phyloP scores from a whole-genome alignment of 2,797 vertebrate species.

The Carcharodon carcharias region DNA sequence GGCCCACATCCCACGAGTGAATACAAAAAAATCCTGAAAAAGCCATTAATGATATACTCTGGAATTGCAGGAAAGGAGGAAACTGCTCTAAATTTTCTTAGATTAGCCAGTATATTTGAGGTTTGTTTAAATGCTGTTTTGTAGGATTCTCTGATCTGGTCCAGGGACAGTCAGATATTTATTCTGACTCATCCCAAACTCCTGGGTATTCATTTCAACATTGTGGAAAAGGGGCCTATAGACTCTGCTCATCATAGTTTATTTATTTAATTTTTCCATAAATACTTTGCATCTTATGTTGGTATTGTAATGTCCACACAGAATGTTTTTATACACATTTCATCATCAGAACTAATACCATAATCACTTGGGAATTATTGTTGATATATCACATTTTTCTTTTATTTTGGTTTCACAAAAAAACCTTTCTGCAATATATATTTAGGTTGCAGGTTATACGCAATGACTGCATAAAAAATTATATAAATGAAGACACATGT shows the following conservation, averaged over 20 bases:
- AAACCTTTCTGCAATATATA: not conserved
- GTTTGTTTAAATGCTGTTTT: not conserved
- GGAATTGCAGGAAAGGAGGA: not conserved
- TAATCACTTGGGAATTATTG: not conserved
- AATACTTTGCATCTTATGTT: not conserved
- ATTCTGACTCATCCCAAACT: not conserved
- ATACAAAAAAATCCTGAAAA: not conserved
- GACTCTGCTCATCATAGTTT: not conserved
- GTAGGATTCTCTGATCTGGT: not conserved
- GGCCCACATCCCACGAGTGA: not conserved
- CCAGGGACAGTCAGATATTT: not conserved
- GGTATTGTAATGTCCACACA: not conserved
- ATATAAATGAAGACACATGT: not conserved
- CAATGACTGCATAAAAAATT: not conserved
- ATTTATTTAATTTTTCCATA: not conserved
- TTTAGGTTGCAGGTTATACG: not conserved
- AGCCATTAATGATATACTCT: not conserved
- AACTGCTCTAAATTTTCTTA: not conserved
- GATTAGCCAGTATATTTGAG: not conserved
- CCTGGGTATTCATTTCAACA: not conserved
- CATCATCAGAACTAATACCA: not conserved
- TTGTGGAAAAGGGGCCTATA: not conserved
- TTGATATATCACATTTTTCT: not conserved
- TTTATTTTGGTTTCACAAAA: not conserved
- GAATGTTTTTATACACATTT: not conserved